Conservation (phyloP, 2,797 vertebrate species). For the Micropoecilia bifurca region DNA sequence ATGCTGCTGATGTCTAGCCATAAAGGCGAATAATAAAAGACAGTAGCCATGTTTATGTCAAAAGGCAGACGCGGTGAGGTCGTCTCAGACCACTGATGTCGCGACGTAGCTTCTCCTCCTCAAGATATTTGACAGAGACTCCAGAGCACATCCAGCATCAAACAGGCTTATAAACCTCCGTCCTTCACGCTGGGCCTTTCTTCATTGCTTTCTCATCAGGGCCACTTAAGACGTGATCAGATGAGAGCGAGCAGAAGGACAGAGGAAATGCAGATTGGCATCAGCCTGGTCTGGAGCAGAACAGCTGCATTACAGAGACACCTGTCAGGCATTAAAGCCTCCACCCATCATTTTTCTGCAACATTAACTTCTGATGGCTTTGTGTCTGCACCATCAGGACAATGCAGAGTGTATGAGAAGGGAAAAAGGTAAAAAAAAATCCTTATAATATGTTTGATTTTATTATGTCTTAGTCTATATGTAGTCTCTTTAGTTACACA, state of each 20-base stretch:
- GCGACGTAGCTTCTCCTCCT: background rate
- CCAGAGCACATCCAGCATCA: slow-evolving; percentile 64
- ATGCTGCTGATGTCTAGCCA: slow-evolving; percentile 21
- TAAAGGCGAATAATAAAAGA: slow-evolving; percentile 74
- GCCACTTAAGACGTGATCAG: slow-evolving; percentile 30
- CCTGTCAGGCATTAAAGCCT: slow-evolving; percentile 18
- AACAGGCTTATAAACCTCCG: slow-evolving; percentile 78
- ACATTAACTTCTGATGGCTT: slow-evolving; percentile 12
- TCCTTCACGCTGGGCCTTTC: slow-evolving; percentile 60
- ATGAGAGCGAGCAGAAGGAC: slow-evolving; percentile 26
- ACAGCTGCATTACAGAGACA: slow-evolving; percentile 35
- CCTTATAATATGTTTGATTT: background rate
- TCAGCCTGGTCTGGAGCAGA: slow-evolving; percentile 24
- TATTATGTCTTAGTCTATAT: background rate
- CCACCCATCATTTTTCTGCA: slow-evolving; percentile 29
- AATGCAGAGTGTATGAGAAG: background rate
- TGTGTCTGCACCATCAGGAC: background rate
- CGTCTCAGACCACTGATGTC: slow-evolving; percentile 53
- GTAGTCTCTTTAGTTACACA: background rate
- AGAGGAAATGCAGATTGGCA: slow-evolving; percentile 31
- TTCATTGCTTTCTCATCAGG: slow-evolving; percentile 38
- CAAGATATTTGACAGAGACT: slow-evolving; percentile 29
- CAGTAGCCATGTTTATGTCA: slow-evolving; percentile 63
- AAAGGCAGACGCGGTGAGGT: slow-evolving; percentile 70
- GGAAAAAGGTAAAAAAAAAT: background rate